phyloP scores from a whole-genome alignment of 2,888 invertebrate genomes.

The Eulithis testata region DNA sequence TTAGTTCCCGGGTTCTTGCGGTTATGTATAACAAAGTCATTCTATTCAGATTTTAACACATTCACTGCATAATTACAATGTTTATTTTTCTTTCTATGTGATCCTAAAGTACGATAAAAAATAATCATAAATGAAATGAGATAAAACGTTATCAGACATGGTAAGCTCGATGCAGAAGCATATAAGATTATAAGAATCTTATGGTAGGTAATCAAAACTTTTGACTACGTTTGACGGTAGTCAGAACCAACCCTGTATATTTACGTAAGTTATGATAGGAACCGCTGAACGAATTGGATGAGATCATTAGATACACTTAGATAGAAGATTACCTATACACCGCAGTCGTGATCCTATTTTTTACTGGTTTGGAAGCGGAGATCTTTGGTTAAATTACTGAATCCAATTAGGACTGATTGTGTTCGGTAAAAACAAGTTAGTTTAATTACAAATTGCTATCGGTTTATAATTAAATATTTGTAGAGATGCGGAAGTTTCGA shows the following conservation, averaged over 20 bases:
- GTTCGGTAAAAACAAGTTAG: not conserved
- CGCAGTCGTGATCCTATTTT: not conserved
- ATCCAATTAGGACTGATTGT: not conserved
- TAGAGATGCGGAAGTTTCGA: conserved; percentile 21
- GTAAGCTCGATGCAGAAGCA: too few species aligned
- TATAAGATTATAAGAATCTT: too few species aligned
- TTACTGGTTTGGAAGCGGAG: not conserved
- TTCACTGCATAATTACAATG: not conserved
- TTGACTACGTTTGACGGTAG: too few species aligned
- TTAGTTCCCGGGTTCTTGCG: conserved; percentile 41
- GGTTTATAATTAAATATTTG: conserved; percentile 6
- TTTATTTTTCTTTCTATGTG: not conserved
- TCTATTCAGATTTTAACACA: not conserved
- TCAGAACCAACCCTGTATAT: too few species aligned
- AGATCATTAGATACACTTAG: too few species aligned
- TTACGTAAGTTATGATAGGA: too few species aligned
- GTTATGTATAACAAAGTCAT: conserved; percentile 19
- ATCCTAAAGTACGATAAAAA: too few species aligned
- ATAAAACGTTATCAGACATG: too few species aligned
- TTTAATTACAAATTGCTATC: not conserved
- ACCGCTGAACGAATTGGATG: too few species aligned
- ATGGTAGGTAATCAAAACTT: too few species aligned
- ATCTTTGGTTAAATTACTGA: not conserved
- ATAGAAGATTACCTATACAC: not conserved
- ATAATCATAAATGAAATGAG: too few species aligned